Conservation (phyloP, 2,888 invertebrate species). For the Protophormia terraenovae region DNA sequence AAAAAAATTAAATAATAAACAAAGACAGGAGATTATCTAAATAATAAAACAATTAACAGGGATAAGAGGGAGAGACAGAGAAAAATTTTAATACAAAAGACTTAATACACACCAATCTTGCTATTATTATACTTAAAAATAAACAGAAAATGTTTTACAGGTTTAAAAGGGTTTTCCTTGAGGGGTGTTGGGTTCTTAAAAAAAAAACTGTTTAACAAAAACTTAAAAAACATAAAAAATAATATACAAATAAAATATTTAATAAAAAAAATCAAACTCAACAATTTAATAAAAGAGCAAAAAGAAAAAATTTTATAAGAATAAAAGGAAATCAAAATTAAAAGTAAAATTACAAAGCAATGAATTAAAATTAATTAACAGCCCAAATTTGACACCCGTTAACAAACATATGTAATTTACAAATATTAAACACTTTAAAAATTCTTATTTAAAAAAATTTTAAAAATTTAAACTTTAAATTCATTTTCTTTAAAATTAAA, state of each 20-base stretch:
- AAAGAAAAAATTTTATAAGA: neutral
- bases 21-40: constrained; percentile 55
- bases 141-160: neutral
- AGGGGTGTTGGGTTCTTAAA: neutral
- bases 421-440: no score
- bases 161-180: neutral
- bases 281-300: constrained; percentile 39
- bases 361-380: constrained; percentile 52
- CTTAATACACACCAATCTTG: constrained; percentile 29
- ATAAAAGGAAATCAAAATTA: constrained; percentile 22
- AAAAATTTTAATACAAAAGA: constrained; percentile 29
- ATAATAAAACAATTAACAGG: constrained; percentile 50
- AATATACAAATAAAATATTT: constrained; percentile 43
- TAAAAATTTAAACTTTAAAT: neutral
- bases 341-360: neutral
- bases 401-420: constrained; percentile 35
- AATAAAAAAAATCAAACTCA: constrained; percentile 32
- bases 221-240: constrained; percentile 31
- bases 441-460: no score
- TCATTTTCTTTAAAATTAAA: constrained; percentile 24
- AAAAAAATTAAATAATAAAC: constrained; percentile 29
- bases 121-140: no score
- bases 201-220: constrained; percentile 43
- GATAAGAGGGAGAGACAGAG: neutral
- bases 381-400: constrained; percentile 56